phyloP scores from a whole-genome alignment of 2,888 invertebrate genomes.

The Bombylius discolor region DNA sequence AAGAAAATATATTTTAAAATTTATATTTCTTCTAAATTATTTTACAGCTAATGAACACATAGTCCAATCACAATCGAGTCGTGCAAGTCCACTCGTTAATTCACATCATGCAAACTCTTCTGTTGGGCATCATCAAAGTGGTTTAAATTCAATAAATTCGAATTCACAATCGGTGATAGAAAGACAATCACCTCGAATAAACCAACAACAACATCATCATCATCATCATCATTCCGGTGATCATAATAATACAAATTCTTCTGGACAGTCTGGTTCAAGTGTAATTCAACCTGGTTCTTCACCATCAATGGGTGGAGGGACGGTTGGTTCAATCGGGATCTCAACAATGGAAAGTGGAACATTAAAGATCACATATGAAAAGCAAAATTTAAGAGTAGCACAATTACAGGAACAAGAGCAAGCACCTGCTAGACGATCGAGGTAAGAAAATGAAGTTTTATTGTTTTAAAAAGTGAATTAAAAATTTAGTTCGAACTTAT shows the following conservation, averaged over 20 bases:
- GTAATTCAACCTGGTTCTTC: conserved; percentile 15
- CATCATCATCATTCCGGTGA: neutral
- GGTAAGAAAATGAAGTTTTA: conserved; percentile 32
- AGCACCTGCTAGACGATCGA: conserved; percentile 42
- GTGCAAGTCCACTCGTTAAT: conserved; percentile 25
- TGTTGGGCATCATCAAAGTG: conserved; percentile 1
- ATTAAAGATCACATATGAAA: conserved; percentile 39
- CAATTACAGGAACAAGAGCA: conserved; percentile 38
- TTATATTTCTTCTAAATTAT: neutral
- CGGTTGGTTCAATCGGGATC: conserved; percentile 18
- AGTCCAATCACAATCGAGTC: conserved; percentile 7
- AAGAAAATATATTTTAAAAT: neutral
- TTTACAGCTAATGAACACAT: conserved; percentile 5
- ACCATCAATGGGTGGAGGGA: conserved; percentile 10
- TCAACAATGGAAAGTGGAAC: conserved; percentile 36
- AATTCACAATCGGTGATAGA: conserved; percentile 12
- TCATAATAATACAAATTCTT: neutral
- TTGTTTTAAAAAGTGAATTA: neutral
- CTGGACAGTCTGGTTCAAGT: neutral
- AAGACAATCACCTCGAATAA: conserved; percentile 22
- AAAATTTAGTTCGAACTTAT: no score
- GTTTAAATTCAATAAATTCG: conserved; percentile 4
- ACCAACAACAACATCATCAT: conserved; percentile 11
- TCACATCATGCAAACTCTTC: conserved; percentile 21
- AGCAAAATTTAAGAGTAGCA: conserved; percentile 38